A percentile compares a stretch with the other conserved stretches of the same genome.
Evolutionary conservation across 2,113 vertebrate species (phyloP).

Genomic region (Fukomys damarensis): DNA sequence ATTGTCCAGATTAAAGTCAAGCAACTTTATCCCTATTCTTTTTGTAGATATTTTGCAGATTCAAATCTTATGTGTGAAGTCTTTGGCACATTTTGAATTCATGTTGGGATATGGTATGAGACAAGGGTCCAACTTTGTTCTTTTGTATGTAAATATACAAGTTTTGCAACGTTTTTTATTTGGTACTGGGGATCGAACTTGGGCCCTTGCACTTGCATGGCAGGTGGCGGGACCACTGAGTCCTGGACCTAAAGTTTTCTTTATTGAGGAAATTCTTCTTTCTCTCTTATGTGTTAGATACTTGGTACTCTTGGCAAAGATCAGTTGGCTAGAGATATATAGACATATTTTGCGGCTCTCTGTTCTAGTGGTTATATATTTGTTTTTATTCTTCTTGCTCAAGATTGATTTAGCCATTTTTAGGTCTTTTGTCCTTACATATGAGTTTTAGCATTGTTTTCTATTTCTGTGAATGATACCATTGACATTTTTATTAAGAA

Average conservation of each 20-base stretch:
- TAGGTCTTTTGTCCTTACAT: not conserved
- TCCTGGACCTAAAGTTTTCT: too few species aligned
- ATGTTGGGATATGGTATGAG: not conserved
- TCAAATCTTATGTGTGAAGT: not conserved
- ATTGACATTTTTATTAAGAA: not conserved
- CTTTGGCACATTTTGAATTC: not conserved
- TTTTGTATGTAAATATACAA: not conserved
- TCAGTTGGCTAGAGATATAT: not conserved
- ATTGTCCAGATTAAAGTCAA: not conserved
- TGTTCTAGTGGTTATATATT: not conserved
- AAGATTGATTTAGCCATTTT: not conserved
- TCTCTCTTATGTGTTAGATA: not conserved
- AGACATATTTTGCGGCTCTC: not conserved
- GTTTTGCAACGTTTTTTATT: not conserved
- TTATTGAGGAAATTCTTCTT: not conserved
- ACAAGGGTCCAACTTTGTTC: not conserved
- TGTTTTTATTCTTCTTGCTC: not conserved
- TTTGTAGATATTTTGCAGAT: not conserved
- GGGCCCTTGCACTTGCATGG: too few species aligned
- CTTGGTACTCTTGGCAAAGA: not conserved
- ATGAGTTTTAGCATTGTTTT: not conserved
- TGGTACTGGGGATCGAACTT: too few species aligned
- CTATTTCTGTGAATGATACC: not conserved
- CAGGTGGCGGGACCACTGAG: too few species aligned
- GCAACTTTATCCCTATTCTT: not conserved